Evolutionary conservation across 2,797 vertebrate genomes (phyloP).

Genomic region (Enteromius radiatus): DNA sequence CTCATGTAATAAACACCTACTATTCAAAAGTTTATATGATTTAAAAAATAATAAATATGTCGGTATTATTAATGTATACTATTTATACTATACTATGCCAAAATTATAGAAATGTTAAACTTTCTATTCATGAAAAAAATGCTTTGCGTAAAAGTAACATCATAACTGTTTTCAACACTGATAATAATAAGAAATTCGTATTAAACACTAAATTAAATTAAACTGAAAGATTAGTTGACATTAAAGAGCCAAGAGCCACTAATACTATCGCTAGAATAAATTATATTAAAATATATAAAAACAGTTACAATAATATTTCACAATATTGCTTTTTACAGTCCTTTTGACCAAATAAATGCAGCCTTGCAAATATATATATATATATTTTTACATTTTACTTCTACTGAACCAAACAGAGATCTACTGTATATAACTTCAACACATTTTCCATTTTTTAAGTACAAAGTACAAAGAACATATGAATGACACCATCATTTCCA

Average conservation of each 20-base stretch:
- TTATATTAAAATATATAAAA: neutral
- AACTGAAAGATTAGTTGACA: neutral
- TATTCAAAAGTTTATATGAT: neutral
- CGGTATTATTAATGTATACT: neutral
- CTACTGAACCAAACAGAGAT: neutral
- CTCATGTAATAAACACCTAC: neutral
- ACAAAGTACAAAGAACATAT: neutral
- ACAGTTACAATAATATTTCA: neutral
- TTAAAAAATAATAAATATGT: neutral
- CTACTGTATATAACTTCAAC: neutral
- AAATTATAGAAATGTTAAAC: neutral
- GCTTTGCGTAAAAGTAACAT: neutral
- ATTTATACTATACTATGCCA: neutral
- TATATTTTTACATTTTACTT: no score
- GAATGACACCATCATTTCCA: neutral
- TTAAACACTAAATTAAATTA: neutral
- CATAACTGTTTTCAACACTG: neutral
- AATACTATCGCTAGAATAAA: neutral
- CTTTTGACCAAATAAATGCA: conserved; percentile 3
- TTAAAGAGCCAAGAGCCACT: neutral
- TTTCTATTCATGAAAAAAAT: neutral
- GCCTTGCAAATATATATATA: neutral
- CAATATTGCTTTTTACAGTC: neutral
- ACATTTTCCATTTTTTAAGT: neutral
- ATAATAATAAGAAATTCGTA: neutral